Base-by-base conservation (phyloP, 1,140 invertebrate species). In the Plectus sambesii region DNA sequence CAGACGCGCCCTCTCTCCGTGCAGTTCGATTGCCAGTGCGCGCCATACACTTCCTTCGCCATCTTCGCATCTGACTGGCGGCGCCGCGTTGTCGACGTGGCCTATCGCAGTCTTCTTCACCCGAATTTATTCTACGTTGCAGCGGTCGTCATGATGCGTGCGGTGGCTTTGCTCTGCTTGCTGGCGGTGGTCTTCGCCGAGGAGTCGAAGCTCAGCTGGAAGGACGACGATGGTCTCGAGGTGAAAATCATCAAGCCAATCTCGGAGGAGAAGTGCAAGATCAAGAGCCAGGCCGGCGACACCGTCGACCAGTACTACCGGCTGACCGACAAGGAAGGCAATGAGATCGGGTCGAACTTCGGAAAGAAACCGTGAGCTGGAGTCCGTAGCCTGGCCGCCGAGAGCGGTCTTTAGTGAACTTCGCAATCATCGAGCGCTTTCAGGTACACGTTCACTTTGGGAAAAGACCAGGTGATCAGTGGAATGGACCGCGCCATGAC, bases 331-430 rank as follows among this genome's bases (percentile, higher is more conserved):
- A 50, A 57, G 37, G 59, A 63, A 25, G 66, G 66, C 35, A 69
- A 66, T 30, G 62, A 67, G 37, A 69, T 67, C 36, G 64, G 64
- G 41, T 59, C 57, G 12, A 67, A 67, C 50, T 67, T 69, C 48
- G 62, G 62, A 45, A 59, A 60, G 47, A 69, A 58, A 49, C 64
- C 64, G 66, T 66, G 51, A 56, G 65, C 55, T 19, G 27, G 24
- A 23, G n/a, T n/a, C n/a, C n/a, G n/a, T n/a, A n/a, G n/a, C n/a
- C n/a, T n/a, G n/a, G n/a, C n/a, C n/a, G n/a, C n/a, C n/a, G n/a
- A n/a, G n/a, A n/a, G n/a, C n/a, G n/a, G n/a, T n/a, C n/a, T n/a
- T n/a, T n/a, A n/a, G n/a, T n/a, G n/a, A n/a, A n/a, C n/a, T n/a
- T n/a, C 29, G 30, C 46, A 43, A 2, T 23, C 2, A 55, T 2